Evolutionary conservation across 2,888 invertebrate genomes (phyloP).

Genomic region (Drosophila nr. perissopoda): DNA sequence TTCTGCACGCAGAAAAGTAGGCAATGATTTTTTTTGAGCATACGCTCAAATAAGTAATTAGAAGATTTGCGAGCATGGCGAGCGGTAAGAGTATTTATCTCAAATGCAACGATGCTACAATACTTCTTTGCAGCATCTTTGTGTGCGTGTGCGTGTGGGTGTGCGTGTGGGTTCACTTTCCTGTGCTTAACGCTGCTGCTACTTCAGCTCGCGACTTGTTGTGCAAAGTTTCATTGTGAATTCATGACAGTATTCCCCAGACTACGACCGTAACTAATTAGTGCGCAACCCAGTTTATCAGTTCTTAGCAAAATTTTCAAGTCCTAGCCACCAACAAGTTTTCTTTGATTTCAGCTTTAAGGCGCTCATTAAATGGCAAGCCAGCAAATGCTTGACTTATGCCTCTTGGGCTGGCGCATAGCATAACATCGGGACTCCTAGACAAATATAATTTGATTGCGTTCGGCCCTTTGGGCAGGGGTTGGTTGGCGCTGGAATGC

Average conservation of each 20-base stretch:
- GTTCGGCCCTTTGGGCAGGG: conserved; percentile 80
- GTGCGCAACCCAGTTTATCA: conserved; percentile 77
- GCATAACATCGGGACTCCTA: conserved; percentile 41
- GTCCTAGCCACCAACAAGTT: conserved; percentile 10
- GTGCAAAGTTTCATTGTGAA: conserved; percentile 63
- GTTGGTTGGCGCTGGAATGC: conserved; percentile 83
- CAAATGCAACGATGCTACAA: conserved; percentile 25
- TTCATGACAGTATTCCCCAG: conserved; percentile 61
- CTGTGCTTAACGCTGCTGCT: conserved; percentile 8
- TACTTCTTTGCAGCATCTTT: neutral
- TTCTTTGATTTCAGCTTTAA: conserved; percentile 58
- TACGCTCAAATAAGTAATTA: conserved; percentile 26
- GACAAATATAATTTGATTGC: conserved; percentile 83
- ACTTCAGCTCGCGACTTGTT: conserved; percentile 35
- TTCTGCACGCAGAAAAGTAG: conserved; percentile 50
- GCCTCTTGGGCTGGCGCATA: conserved; percentile 9
- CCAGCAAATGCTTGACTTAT: conserved; percentile 43
- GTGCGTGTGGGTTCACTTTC: neutral
- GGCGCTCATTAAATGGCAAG: conserved; percentile 47
- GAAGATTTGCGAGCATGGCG: conserved; percentile 14
- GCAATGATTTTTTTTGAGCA: conserved; percentile 46
- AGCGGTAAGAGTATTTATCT: conserved; percentile 16
- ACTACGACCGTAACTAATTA: conserved; percentile 76
- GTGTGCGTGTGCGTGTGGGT: neutral
- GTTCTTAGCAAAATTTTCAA: conserved; percentile 60